Evolutionary conservation across 2,113 vertebrate genomes (phyloP).

Genomic region (rabbit (Oryctolagus cuniculus)): mOryCun1.1 NC_091445.1:69634001-69634500

Average conservation of each 20-base stretch:
- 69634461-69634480: background rate
- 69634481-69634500: background rate
- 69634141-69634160: background rate
- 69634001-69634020: background rate
- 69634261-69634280: background rate
- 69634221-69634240: background rate
- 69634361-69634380: background rate
- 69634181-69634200: background rate
- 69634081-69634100: background rate
- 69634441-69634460: background rate
- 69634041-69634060: background rate
- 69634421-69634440: background rate
- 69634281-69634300: background rate
- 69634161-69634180: background rate
- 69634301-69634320: background rate
- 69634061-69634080: background rate
- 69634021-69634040: background rate
- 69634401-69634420: background rate
- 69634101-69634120: background rate
- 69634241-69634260: background rate
- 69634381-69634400: background rate
- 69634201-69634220: background rate
- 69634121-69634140: background rate
- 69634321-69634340: background rate
- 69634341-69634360: background rate